Base-by-base conservation (phyloP, 2,888 invertebrate genomes). In the Amblyteles armatorius region DNA sequence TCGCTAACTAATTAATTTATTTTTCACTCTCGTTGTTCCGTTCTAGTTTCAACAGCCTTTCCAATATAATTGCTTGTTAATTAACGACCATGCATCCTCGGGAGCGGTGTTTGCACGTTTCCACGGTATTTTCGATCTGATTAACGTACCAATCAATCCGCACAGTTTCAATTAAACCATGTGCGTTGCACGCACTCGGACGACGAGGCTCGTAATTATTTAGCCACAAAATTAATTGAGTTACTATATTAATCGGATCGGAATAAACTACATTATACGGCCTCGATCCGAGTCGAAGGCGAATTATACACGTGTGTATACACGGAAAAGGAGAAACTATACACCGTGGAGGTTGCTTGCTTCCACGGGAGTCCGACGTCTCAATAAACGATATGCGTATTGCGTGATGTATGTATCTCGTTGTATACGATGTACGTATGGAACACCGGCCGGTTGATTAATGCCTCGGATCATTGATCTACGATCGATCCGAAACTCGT, bases 381-480 rank as follows among this genome's bases (percentile, higher is more conserved):
- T 76, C 52, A 79, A 71, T 83, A 76, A 74, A 22, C 52, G 13
- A 83, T 79, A 73, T 67, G 55, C 55, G 55, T 48, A 44, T 77
- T 40, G 65, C 55, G 29, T 55, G 65, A 73, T 57, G 44, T 67
- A 80, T 60, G 26, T 63, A 65, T 82, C 52, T 55, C 65, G 26
- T 48, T 19, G 48, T 57, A 69, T 82, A 57, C 68, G 60, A 29
- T 55, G 26, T 68, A 65, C 13, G 22, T 79, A 72, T n/a, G 19
- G 71, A 73, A 52, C 22, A 57, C 60, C 44, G 16, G 63, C 63
- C 67, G 9, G 36, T 60, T 85, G 86, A 87, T 87, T 86, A 83
- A 87, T 87, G 84, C 82, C 44, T 69, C 40, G 48, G 68, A 83
- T 86, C 77, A 82, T 69, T 78, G 84, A 87, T 86, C 87, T 84